These are phyloP conservation scores for Stichopus chloronotus DNA, from an alignment of 35 echinoderm and acorn worm genomes.

Conservation along the genomic window DNA sequence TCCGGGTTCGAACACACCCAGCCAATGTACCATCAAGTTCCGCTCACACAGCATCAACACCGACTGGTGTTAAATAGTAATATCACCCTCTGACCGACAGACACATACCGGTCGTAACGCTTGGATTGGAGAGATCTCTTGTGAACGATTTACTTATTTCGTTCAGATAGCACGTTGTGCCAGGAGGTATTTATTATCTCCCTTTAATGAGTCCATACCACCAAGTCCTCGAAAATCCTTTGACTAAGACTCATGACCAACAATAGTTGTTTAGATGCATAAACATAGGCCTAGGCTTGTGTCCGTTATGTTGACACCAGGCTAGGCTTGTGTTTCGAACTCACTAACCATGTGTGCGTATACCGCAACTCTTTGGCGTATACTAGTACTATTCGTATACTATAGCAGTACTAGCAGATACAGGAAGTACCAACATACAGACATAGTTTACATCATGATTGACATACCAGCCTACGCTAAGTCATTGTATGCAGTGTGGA, in stretches of 20 bases:
- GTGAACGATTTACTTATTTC: not conserved
- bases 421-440: too few relatives aligned
- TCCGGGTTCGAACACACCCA: not conserved
- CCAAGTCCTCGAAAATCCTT: not conserved
- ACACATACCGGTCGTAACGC: not conserved
- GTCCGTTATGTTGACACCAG: not conserved
- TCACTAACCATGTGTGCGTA: too few relatives aligned
- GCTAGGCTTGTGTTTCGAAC: too few relatives aligned
- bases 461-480: too few relatives aligned
- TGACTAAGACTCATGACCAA: not conserved
- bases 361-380: too few relatives aligned
- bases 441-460: too few relatives aligned
- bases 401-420: too few relatives aligned
- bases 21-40: not conserved
- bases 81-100: not conserved
- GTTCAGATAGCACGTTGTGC: not conserved
- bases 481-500: too few relatives aligned
- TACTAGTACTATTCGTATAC: too few relatives aligned
- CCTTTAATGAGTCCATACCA: not conserved
- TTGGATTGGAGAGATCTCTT: not conserved
- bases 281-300: not conserved
- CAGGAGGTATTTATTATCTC: not conserved
- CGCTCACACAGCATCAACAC: too few relatives aligned
- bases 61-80: not conserved
- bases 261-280: not conserved